Conservation (phyloP, 2,797 vertebrate genomes). For the Siniperca scherzeri region DNA sequence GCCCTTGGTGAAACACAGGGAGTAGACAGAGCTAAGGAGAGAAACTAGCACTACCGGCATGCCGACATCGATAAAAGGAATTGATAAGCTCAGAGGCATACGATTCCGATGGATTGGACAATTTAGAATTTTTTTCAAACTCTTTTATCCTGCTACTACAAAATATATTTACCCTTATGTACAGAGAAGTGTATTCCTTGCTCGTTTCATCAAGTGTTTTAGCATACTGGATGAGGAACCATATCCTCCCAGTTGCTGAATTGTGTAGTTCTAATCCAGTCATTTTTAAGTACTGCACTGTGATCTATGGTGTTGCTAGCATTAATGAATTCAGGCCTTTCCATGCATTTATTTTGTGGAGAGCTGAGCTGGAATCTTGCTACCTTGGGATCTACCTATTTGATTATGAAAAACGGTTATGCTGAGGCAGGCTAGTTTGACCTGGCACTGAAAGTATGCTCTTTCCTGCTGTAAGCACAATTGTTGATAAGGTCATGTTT, state of each 20-base stretch:
- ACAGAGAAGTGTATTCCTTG: too few species aligned
- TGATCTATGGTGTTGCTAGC: not conserved
- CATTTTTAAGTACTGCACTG: not conserved
- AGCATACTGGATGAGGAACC: not conserved
- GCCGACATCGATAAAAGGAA: too few species aligned
- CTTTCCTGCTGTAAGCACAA: slow-evolving; percentile 29
- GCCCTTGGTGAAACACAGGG: too few species aligned
- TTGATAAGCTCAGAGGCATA: too few species aligned
- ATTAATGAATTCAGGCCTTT: slow-evolving; percentile 7
- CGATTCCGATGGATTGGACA: too few species aligned
- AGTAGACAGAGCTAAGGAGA: too few species aligned
- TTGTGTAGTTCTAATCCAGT: not conserved
- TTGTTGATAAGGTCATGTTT: slow-evolving; percentile 18
- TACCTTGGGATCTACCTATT: slow-evolving; percentile 17
- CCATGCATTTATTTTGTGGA: slow-evolving; percentile 13
- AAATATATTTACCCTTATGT: too few species aligned
- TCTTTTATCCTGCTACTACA: too few species aligned
- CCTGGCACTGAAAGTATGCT: slow-evolving; percentile 1
- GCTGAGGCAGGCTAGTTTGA: slow-evolving; percentile 33
- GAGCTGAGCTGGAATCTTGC: slow-evolving; percentile 7
- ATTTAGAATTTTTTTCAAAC: too few species aligned
- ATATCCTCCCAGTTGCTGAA: not conserved
- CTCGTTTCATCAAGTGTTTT: not conserved
- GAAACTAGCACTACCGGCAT: too few species aligned
- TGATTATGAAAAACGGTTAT: slow-evolving; percentile 23